These are phyloP conservation scores for Ptilonorhynchus violaceus DNA, from an alignment of 2,113 vertebrate species.

Conservation along the genomic window DNA sequence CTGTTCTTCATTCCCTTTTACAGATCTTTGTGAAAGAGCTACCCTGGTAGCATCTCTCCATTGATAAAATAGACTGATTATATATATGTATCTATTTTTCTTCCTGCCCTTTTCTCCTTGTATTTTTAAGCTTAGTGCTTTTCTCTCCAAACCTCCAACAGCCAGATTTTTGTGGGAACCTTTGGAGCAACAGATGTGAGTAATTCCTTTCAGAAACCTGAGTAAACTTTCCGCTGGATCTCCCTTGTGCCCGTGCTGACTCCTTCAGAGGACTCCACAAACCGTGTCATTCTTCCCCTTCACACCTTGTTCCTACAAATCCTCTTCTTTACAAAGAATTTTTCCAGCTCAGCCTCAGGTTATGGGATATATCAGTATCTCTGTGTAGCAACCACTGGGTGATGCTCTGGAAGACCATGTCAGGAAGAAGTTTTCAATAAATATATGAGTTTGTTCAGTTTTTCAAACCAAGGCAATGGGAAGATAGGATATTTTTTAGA, in stretches of 20 bases:
- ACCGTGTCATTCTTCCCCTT: not conserved
- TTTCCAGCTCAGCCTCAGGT: not conserved
- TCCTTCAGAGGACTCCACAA: not conserved
- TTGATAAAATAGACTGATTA: not conserved
- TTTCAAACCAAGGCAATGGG: not conserved
- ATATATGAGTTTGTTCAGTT: not conserved
- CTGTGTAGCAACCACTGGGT: not conserved
- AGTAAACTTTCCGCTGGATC: not conserved
- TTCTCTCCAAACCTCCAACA: not conserved
- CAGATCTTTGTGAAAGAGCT: not conserved
- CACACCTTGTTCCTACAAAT: not conserved
- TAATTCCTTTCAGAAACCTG: not conserved
- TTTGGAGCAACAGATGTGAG: not conserved
- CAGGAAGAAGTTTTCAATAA: not conserved
- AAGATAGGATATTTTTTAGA: accelerated
- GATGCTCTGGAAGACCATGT: not conserved
- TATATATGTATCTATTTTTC: accelerated
- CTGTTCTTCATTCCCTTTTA: not conserved
- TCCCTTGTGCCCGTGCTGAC: not conserved
- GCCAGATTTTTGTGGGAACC: not conserved
- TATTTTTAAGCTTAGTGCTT: not conserved
- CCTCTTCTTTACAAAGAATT: not conserved
- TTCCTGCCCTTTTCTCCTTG: not conserved
- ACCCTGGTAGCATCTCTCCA: not conserved
- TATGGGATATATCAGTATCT: not conserved